Evolutionary conservation across 1,140 invertebrate species (phyloP), one percentile per base, ranked within the genome.

Genomic region (Helicorthomorpha holstii): DNA sequence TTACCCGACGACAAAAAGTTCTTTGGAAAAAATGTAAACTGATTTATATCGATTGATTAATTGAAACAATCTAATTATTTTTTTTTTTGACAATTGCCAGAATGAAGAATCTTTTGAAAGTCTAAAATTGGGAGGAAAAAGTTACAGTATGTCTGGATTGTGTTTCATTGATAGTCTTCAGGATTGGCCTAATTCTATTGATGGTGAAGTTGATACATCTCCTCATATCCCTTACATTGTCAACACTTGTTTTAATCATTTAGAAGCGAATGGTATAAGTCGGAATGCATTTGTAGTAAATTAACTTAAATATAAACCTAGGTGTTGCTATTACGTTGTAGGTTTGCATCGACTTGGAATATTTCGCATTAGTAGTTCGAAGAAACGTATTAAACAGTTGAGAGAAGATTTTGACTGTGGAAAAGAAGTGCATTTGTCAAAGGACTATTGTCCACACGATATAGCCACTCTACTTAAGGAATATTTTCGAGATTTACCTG

Each of bases 381-480:
- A 90, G 65, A 93, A 91, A 65, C 74, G 88, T 66, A 82, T 90
- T 27, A 74, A 87, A 69, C 85, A 93, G 87, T 69, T 94, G 53
- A 72, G 87, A 42, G 88, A 94, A 65, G 86, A 91, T 49, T 90
- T 92, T 68, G 88, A 94, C 67, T 78, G 75, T 56, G 85, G 85
- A 14, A 75, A 79, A 57, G 81, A 86, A 57, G 78, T 81, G 2
- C 72, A 77, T 50, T 73, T 94, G 57, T 81, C 81, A 27, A 72
- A 79, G 3, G 81, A 87, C 42, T 80, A 83, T 56, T 87, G 85
- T 70, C 86, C 87, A 0, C 89, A 94, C 63, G 91, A 96, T 63
- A 85, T 95, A 21, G 90, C 88, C 2, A 85, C 87, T 0, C 70
- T 96, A 22, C 71, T 95, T 1, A 96, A 96, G 64, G 90, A 95